Evolutionary conservation across 2,888 invertebrate genomes (phyloP), one percentile per base, ranked within the genome.

Genomic region (Odontomyia ornata): DNA sequence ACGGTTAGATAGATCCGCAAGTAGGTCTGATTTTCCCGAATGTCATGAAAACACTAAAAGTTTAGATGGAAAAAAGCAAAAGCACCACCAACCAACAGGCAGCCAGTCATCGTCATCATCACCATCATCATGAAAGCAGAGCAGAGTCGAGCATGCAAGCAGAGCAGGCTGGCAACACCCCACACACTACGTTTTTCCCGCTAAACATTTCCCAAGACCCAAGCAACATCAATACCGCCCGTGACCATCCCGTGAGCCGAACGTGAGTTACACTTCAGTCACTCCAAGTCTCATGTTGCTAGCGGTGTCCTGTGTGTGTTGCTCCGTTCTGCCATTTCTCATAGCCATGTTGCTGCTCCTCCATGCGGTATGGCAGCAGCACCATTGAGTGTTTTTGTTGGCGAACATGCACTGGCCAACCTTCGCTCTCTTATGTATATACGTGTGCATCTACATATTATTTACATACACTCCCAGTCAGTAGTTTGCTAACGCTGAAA

Each of bases 41-140:
- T 82, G 82, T 82, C 82, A 82, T 82, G 82, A 82, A 82, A 82
- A 81, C 81, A 82, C 82, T 82, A 81, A 82, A 82, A 81, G 76
- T 79, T 80, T 80, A 77, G 60, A 76, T 76, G 65, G 77, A 78
- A 80, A 78, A 72, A 77, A 78, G 77, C 79, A 79, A 79, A 79
- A 79, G 77, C 76, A 77, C 72, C 75, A 18, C 30, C 65, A 21
- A 69, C 69, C 71, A 69, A 76, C 43, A 76, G 36, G 36, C 57
- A 52, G 36, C 36, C 57, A 36, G 57, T 62, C 28, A 46, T 36
- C 36, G 9, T 36, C 36, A 36, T 36, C 36, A 36, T 36, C 36
- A 46, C 9, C 36, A 36, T 36, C 36, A 36, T 36, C 36, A 36
- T 36, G 5, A 71, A 71, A 71, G 52, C 71, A 71, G 13, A n/a